Percentiles rank a stretch among this genome's conserved stretches.
These are phyloP conservation scores for Tetramorium parvispinum DNA, from an alignment of 1,140 invertebrate genomes.

Conservation along the genomic window DNA sequence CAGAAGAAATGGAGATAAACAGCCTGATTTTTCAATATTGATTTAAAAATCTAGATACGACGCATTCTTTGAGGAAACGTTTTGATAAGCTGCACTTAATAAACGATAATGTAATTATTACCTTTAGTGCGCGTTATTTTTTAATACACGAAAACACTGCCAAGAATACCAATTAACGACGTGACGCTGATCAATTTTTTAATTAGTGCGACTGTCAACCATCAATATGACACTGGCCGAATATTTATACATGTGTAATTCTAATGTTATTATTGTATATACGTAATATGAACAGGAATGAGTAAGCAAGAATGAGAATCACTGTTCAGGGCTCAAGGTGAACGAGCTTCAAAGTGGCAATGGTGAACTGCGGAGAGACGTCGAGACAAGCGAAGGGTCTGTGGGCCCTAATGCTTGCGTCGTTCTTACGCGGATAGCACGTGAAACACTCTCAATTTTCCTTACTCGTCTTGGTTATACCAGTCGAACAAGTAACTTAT, in stretches of 20 bases:
- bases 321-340: conserved; percentile 84
- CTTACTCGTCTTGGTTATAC: neutral
- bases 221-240: neutral
- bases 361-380: conserved; percentile 76
- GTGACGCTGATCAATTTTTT: neutral
- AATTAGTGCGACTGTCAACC: neutral
- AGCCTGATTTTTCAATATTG: neutral
- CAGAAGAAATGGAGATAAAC: neutral
- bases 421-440: conserved; percentile 66
- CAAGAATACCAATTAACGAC: neutral
- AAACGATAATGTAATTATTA: neutral
- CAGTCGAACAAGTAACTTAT: neutral
- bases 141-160: neutral
- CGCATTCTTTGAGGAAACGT: neutral
- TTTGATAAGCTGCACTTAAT: neutral
- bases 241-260: neutral
- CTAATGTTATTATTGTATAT: neutral
- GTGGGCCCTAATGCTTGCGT: conserved; percentile 77
- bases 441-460: conserved; percentile 39
- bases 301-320: conserved; percentile 77
- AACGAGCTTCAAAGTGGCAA: conserved; percentile 84
- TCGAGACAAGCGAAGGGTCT: conserved; percentile 77
- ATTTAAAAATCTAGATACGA: neutral
- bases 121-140: neutral
- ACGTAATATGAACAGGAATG: conserved; percentile 3